These are phyloP conservation scores for Mesembrinibis cayennensis DNA, from an alignment of 2,113 vertebrate species.

Conservation along the genomic window DNA sequence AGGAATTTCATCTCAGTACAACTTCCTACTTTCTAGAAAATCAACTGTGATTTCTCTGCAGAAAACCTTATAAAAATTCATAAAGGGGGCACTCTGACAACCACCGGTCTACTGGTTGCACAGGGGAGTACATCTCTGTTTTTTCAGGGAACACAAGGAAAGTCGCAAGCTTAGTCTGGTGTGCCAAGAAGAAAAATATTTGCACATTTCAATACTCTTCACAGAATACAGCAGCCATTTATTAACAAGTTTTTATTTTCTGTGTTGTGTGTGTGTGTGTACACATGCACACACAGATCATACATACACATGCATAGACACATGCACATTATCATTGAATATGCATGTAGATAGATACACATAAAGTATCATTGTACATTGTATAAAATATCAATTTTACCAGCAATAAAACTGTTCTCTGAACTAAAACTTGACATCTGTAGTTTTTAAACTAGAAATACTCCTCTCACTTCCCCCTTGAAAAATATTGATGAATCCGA, in stretches of 20 bases:
- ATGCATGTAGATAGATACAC: not conserved
- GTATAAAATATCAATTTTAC: not conserved
- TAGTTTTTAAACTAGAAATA: not conserved
- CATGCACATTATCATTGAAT: not conserved
- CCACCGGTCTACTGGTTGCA: not conserved
- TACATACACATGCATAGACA: not conserved
- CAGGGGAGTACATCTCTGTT: not conserved
- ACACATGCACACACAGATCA: not conserved
- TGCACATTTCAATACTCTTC: not conserved
- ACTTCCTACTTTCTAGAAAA: not conserved
- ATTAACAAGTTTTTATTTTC: not conserved
- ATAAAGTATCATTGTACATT: not conserved
- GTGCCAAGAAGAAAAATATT: not conserved
- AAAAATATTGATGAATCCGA: not conserved
- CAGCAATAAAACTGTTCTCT: not conserved
- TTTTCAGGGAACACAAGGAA: not conserved
- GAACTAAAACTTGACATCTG: not conserved
- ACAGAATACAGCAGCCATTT: not conserved
- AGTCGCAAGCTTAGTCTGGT: not conserved
- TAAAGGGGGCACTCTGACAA: not conserved
- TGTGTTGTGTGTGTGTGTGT: not conserved
- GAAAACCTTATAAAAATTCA: not conserved
- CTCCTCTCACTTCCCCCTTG: not conserved
- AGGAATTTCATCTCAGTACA: not conserved
- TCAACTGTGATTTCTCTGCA: not conserved